Conservation (phyloP, 2,113 vertebrate genomes). For the Saiga tatarica region DNA sequence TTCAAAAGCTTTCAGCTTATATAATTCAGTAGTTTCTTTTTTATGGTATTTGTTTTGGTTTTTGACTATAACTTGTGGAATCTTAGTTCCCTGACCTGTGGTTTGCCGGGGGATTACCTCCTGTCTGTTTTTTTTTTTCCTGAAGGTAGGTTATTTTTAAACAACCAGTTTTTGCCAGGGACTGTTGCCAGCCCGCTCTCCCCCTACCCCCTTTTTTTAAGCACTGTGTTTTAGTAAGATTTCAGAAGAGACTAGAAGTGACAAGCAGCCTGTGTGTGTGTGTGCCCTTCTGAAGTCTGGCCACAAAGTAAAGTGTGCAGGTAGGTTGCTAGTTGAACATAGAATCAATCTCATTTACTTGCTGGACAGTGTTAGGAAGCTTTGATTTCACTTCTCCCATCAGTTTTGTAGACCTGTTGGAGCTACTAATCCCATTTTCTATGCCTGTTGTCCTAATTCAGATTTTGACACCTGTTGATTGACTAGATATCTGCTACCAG, state of each 20-base stretch:
- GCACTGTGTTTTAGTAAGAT: not conserved
- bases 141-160: not conserved
- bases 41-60: not conserved
- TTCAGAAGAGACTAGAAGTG: not conserved
- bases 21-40: not conserved
- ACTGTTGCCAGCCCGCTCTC: not conserved
- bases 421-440: not conserved
- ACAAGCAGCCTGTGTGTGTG: not conserved
- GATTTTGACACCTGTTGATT: not conserved
- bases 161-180: not conserved
- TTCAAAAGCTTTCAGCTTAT: not conserved
- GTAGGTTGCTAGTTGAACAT: not conserved
- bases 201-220: rapidly evolving
- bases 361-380: not conserved
- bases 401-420: not conserved
- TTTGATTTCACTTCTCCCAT: not conserved
- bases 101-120: not conserved
- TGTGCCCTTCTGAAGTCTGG: not conserved
- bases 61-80: not conserved
- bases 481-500: not conserved
- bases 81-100: not conserved
- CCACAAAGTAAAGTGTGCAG: not conserved
- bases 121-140: not conserved
- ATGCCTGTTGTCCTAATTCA: not conserved
- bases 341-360: not conserved